Base-by-base conservation (phyloP, 2,888 invertebrate genomes). In the Callyntrura sp. region DNA sequence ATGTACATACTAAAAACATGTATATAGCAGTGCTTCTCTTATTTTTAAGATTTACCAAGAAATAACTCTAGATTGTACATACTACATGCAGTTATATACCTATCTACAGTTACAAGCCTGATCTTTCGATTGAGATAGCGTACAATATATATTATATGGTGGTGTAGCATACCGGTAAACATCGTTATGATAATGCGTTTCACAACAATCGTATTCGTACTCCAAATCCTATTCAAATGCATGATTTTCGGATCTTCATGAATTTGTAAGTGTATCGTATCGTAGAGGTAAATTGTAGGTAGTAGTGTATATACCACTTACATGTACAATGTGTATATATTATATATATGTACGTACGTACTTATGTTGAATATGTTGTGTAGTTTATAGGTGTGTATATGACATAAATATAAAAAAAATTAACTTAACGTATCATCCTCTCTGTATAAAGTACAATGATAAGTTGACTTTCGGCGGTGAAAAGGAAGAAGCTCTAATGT, bases 141-240 rank as follows among this genome's bases (percentile, higher is more conserved):
- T n/a, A n/a, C n/a, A n/a, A n/a, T n/a, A 68, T 35, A 35, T 20
- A n/a, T 35, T 68, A 35, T 35, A n/a, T 68, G n/a, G 12, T n/a
- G 28, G n/a, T 68, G n/a, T n/a, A n/a, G n/a, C n/a, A n/a, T n/a
- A n/a, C n/a, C n/a, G n/a, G n/a, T n/a, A n/a, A n/a, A 68, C 4
- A 68, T 6, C n/a, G 12, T 25, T 25, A 25, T 23, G 11, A 17
- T 68, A 28, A n/a, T 12, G 68, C 68, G 68, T 68, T 68, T 3
- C 43, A 11, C 35, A 68, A 68, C 68, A 68, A 68, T 68, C 62
- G 2, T 48, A 48, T n/a, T n/a, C 48, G 48, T 62, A 68, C 28
- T 68, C 43, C 68, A 68, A n/a, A n/a, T n/a, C n/a, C n/a, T n/a
- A 68, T 35, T 68, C 68, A 68, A 68, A 35, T 68, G 68, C 43